Percentiles rank a stretch among this genome's conserved stretches.
Conservation (phyloP, 2,888 invertebrate species). For the Mechanitis messenoides region DNA sequence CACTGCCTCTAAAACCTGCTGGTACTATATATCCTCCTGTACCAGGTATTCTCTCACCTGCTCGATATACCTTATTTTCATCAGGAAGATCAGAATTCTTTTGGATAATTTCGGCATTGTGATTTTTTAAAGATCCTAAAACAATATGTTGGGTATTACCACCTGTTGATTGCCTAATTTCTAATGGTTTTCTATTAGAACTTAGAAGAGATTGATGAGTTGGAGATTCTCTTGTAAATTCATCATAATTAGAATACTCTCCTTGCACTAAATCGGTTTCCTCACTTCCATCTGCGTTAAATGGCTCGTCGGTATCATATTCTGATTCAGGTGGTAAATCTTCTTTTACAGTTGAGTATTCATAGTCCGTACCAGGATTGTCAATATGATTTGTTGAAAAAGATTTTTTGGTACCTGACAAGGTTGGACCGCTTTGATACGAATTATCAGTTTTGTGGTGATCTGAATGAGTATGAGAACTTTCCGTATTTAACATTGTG, state of each 20-base stretch:
- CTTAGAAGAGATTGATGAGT: conserved; percentile 55
- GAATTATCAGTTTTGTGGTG: conserved; percentile 48
- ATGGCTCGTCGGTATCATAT: conserved; percentile 62
- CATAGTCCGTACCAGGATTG: conserved; percentile 44
- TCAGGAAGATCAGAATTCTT: conserved; percentile 71
- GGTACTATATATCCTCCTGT: conserved; percentile 82
- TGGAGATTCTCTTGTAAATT: conserved; percentile 60
- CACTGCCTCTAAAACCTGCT: conserved; percentile 80
- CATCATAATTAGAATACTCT: conserved; percentile 79
- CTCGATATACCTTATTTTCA: conserved; percentile 77
- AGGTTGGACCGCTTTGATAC: conserved; percentile 38
- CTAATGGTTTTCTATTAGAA: conserved; percentile 51
- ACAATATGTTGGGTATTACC: conserved; percentile 80
- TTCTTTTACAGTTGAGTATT: conserved; percentile 59
- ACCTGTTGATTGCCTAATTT: conserved; percentile 67
- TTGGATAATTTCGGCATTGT: conserved; percentile 79
- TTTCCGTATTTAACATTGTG: conserved; percentile 42
- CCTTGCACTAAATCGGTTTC: conserved; percentile 66
- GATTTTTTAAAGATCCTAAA: conserved; percentile 75
- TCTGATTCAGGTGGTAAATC: conserved; percentile 51
- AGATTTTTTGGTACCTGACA: conserved; percentile 53
- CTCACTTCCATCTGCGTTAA: conserved; percentile 55
- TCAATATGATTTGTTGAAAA: conserved; percentile 49
- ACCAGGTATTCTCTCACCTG: conserved; percentile 81
- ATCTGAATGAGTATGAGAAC: conserved; percentile 55